These are phyloP conservation scores for Glyphotaelius pellucidus DNA, from an alignment of 2,888 invertebrate species.

Conservation along the genomic window DNA sequence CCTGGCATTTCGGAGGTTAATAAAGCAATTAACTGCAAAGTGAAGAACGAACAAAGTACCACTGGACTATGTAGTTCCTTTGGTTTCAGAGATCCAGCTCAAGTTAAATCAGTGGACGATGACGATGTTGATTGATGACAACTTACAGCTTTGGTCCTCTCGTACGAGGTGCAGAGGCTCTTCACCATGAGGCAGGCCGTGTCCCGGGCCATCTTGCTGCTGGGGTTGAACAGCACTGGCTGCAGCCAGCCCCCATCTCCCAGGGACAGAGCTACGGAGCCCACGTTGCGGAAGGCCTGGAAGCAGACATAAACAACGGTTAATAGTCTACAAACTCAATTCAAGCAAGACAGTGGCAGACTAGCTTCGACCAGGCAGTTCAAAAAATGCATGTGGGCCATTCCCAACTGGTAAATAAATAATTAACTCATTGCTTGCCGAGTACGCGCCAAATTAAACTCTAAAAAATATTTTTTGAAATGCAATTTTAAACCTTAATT, in stretches of 20 bases:
- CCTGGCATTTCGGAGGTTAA: too few relatives aligned
- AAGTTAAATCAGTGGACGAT: not conserved
- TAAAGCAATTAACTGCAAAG: too few relatives aligned
- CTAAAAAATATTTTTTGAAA: too few relatives aligned
- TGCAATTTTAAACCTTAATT: too few relatives aligned
- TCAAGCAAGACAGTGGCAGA: not conserved
- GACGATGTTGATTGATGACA: not conserved
- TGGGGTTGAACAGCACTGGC: conserved; percentile 94
- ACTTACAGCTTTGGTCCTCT: conserved; percentile 75
- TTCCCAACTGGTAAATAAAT: too few relatives aligned
- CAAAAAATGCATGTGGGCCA: too few relatives aligned
- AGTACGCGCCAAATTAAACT: too few relatives aligned
- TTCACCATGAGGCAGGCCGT: conserved; percentile 93
- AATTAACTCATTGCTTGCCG: too few relatives aligned
- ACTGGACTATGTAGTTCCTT: too few relatives aligned
- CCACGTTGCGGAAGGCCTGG: conserved; percentile 67
- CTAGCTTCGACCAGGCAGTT: too few relatives aligned
- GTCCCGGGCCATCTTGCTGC: conserved; percentile 92
- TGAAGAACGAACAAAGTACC: too few relatives aligned
- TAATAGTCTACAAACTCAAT: not conserved
- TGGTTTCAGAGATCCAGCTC: not conserved
- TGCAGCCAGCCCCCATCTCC: conserved; percentile 91
- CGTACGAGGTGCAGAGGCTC: conserved; percentile 83
- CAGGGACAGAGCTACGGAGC: conserved; percentile 79
- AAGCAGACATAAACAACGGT: not conserved